A percentile compares a stretch with the other conserved stretches of the same genome.
These are phyloP conservation scores for Ethmia dodecea DNA, from an alignment of 2,888 invertebrate genomes.

Conservation along the genomic window DNA sequence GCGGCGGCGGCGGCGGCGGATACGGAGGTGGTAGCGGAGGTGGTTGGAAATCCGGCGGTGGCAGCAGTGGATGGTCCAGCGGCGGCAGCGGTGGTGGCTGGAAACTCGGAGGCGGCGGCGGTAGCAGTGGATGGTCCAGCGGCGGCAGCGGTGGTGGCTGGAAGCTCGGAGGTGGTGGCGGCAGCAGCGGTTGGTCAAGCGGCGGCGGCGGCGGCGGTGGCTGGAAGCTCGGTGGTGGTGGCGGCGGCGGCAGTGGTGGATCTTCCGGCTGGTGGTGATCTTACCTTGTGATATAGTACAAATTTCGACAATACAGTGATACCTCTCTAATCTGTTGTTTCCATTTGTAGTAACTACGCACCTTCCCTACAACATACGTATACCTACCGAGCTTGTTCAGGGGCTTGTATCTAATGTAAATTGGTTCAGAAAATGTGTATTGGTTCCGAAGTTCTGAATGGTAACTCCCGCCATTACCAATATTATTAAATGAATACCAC, in stretches of 20 bases:
- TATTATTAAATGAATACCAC: no score
- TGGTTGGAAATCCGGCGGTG: constrained; percentile 12
- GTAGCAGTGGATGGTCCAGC: constrained; percentile 4
- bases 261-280: constrained; percentile 61
- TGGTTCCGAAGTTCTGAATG: no score
- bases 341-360: not conserved
- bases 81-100: constrained; percentile 16
- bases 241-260: constrained; percentile 20
- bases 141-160: constrained; percentile 23
- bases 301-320: constrained; percentile 51
- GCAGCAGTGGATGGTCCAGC: constrained; percentile 13
- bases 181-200: constrained; percentile 21
- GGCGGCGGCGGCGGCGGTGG: constrained; percentile 25
- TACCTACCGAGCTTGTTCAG: no score
- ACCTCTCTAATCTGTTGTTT: constrained; percentile 26
- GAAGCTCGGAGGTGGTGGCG: constrained; percentile 19
- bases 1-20: constrained; percentile 18
- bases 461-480: no score
- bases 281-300: constrained; percentile 26
- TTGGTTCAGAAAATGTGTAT: no score
- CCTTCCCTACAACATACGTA: no score
- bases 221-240: constrained; percentile 24
- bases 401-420: no score
- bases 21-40: constrained; percentile 17
- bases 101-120: constrained; percentile 19